Conservation (phyloP, 2,888 invertebrate genomes). For the Plebejus anna region DNA sequence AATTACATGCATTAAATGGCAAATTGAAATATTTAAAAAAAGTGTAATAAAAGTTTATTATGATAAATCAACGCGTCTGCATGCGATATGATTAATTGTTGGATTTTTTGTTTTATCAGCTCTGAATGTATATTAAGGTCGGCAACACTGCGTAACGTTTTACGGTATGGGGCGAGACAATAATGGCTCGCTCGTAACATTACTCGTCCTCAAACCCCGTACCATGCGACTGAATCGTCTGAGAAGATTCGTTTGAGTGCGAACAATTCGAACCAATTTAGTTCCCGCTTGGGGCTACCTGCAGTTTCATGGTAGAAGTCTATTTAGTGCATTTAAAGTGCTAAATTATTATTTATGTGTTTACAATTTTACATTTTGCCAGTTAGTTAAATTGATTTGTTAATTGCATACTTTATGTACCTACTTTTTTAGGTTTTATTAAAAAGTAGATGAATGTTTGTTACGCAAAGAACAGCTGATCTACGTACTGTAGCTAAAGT, state of each 20-base stretch:
- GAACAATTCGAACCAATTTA: conserved; percentile 36
- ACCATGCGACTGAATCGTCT: conserved; percentile 58
- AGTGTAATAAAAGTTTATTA: conserved; percentile 11
- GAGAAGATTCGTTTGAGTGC: conserved; percentile 44
- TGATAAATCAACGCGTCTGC: conserved; percentile 8
- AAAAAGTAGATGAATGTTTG: background rate
- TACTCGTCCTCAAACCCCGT: conserved; percentile 72
- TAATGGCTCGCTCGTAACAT: conserved; percentile 81
- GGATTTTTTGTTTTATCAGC: conserved; percentile 54
- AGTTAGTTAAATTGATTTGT: background rate
- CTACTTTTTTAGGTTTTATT: conserved; percentile 24
- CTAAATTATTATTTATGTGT: conserved; percentile 28
- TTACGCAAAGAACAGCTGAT: no score
- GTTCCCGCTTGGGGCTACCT: conserved; percentile 17
- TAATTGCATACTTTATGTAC: background rate
- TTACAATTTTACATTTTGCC: conserved; percentile 25
- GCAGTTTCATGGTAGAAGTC: conserved; percentile 52
- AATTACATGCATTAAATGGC: conserved; percentile 17
- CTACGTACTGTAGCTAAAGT: no score
- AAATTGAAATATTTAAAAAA: conserved; percentile 16
- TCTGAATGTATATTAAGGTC: conserved; percentile 59
- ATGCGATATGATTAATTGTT: conserved; percentile 14
- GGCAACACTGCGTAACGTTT: conserved; percentile 76
- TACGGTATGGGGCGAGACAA: conserved; percentile 80
- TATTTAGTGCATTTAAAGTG: conserved; percentile 45